Percentiles rank a stretch among this genome's conserved stretches.
phyloP scores from a whole-genome alignment of 2,888 invertebrate genomes.

The Prosapia bicincta region DNA sequence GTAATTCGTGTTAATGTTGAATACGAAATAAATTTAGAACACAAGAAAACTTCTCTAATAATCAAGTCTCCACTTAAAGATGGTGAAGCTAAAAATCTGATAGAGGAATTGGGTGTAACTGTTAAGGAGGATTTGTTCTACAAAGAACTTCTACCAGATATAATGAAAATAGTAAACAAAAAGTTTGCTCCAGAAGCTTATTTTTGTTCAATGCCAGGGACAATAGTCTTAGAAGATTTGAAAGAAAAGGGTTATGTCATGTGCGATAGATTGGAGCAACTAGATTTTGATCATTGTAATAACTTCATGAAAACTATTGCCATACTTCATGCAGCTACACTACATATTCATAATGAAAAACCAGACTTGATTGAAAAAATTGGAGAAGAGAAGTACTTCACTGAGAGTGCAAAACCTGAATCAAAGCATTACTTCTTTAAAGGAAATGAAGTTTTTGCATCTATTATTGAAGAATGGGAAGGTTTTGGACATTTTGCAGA shows the following conservation, averaged over 20 bases:
- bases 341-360: background rate
- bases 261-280: background rate
- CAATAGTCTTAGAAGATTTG: background rate
- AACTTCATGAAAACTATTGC: background rate
- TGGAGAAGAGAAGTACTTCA: constrained; percentile 5
- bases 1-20: too few relatives aligned
- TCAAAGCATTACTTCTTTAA: background rate
- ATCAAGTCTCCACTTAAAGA: too few relatives aligned
- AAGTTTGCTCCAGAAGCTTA: background rate
- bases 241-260: background rate
- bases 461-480: background rate
- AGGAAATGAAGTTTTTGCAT: background rate
- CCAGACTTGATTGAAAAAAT: constrained; percentile 3
- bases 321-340: background rate
- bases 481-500: background rate
- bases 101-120: background rate
- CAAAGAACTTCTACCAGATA: background rate
- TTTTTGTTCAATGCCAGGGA: background rate
- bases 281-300: background rate
- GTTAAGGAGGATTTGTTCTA: background rate
- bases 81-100: background rate
- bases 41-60: too few relatives aligned
- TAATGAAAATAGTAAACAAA: background rate
- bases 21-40: too few relatives aligned
- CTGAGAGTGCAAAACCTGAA: background rate